Base-by-base conservation (phyloP, 2,888 invertebrate species). In the Agrochola lychnidis region DNA sequence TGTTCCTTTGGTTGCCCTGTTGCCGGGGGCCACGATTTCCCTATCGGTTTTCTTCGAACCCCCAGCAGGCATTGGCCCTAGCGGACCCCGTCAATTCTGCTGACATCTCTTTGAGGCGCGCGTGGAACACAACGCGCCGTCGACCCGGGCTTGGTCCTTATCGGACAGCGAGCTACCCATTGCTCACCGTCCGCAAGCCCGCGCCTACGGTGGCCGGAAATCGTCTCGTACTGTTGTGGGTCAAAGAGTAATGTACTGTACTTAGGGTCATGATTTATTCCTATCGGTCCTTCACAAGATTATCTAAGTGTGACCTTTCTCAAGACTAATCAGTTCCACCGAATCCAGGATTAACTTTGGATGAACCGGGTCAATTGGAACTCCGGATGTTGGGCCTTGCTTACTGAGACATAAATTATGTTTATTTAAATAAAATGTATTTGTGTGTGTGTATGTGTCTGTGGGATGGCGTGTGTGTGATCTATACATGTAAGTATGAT, bases 321-420 rank as follows among this genome's bases (percentile, higher is more conserved):
- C 57, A 67, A 82, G 70, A 79, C 75, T 81, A 83, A 84, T 84
- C 79, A 74, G 80, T 76, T 79, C 71, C 74, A 73, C 82, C 75
- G 71, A 84, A 87, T 84, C 82, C 83, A 30, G 63, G 82, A 81
- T 86, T 87, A 82, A 73, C 68, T 72, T 78, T 74, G 79, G 85
- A 89, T 88, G 78, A 87, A 87, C 36, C 3, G 36, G 36, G 4
- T 36, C 2, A 36, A 36, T 36, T 36, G 36, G 36, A 36, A 36
- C 36, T 85, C 68, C 63, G 63, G 61, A 53, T 70, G 70, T 81
- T 74, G 70, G 70, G 40, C 19, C 30, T 68, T 72, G 36, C 70
- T 59, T 36, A 62, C 40, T 45, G 16, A 70, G 25, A 68, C n/a
- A 85, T 70, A 16, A 77, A 62, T 12, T 25, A 64, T 45, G 9